Conservation (phyloP, 2,113 vertebrate genomes). For the Equus quagga region DNA sequence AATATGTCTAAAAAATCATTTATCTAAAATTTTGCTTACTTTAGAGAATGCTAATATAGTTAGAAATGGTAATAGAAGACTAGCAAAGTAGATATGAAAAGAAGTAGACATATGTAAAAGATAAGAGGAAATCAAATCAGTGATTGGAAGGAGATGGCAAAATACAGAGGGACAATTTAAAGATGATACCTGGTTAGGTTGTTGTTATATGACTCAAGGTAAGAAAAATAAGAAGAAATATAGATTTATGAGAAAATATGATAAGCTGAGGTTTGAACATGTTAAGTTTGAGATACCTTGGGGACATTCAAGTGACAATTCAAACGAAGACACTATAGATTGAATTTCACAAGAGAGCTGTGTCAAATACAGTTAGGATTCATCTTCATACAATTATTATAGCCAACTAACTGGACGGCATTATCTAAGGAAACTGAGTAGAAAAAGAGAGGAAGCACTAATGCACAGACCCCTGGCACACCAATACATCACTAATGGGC, state of each 20-base stretch:
- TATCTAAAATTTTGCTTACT: not conserved
- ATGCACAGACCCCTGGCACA: not conserved
- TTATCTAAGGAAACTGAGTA: not conserved
- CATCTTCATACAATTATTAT: not conserved
- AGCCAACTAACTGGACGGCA: not conserved
- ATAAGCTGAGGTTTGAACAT: not conserved
- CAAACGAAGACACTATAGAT: not conserved
- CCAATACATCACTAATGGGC: not conserved
- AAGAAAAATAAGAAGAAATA: not conserved
- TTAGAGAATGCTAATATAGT: not conserved
- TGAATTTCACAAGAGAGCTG: not conserved
- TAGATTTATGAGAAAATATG: not conserved
- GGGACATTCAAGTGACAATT: not conserved
- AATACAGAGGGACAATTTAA: not conserved
- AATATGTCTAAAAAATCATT: not conserved
- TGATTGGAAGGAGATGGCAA: not conserved
- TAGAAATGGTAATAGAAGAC: not conserved
- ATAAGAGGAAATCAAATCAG: not conserved
- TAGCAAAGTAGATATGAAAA: not conserved
- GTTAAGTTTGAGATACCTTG: not conserved
- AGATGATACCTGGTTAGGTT: not conserved
- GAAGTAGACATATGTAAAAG: not conserved
- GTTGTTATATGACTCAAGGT: not conserved
- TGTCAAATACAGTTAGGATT: not conserved
- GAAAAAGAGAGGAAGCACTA: not conserved